Evolutionary conservation across 2,113 vertebrate species (phyloP).

Genomic region (Lethenteron reissneri): DNA sequence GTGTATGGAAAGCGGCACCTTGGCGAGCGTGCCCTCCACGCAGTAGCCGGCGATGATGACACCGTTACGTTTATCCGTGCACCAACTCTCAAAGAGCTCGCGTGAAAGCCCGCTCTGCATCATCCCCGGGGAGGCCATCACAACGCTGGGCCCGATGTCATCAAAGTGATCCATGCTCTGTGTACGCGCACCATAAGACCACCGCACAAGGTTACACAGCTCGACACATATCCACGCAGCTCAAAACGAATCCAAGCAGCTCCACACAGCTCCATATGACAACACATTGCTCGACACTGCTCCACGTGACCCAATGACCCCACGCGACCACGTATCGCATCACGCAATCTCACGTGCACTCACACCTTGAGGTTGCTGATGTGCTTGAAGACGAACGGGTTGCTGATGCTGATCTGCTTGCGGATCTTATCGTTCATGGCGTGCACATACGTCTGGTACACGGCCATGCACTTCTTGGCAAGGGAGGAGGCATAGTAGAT

Average conservation of each 20-base stretch:
- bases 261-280: too few species aligned
- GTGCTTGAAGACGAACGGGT: slow-evolving; percentile 95
- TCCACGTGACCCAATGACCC: too few species aligned
- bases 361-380: slow-evolving; percentile 91
- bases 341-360: neutral
- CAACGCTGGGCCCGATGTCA: slow-evolving; percentile 92
- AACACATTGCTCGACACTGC: too few species aligned
- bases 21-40: slow-evolving; percentile 84
- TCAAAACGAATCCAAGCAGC: too few species aligned
- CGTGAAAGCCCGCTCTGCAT: slow-evolving; percentile 93
- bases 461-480: slow-evolving; percentile 96
- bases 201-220: too few species aligned
- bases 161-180: slow-evolving; percentile 98
- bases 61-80: slow-evolving; percentile 88
- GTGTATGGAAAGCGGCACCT: slow-evolving; percentile 19
- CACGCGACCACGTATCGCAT: too few species aligned
- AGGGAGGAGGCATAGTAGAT: slow-evolving; percentile 91
- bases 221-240: too few species aligned
- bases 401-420: slow-evolving; percentile 95
- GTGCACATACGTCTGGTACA: slow-evolving; percentile 90
- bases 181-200: neutral
- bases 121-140: slow-evolving; percentile 97
- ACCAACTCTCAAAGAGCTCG: slow-evolving; percentile 96
- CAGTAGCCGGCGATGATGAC: slow-evolving; percentile 96
- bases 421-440: slow-evolving; percentile 99